Evolutionary conservation across 2,113 vertebrate species (phyloP), one percentile per base, ranked within the genome.

Genomic region (Oceanodroma tethys): DNA sequence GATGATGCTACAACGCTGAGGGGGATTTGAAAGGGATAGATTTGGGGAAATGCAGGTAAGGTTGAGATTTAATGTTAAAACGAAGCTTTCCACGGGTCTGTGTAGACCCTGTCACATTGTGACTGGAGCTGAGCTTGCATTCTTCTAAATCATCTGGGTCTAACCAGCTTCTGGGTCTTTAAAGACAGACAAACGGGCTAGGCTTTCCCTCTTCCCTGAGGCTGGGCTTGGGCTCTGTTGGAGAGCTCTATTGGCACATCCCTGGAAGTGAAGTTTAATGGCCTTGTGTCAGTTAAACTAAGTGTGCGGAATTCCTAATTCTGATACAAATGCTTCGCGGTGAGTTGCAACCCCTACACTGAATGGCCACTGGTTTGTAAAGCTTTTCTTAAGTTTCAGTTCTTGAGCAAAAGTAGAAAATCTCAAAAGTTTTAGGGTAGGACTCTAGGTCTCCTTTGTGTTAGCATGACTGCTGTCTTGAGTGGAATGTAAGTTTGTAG

Each of bases 31-130:
- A 79, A 67, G 34, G 53, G 26, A 4, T 42, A 62, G 23, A 16
- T 30, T 55, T 52, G 38, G 5, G 16, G 26, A 63, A 90, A 53
- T 50, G 22, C 34, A 52, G 29, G 16, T n/a, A 25, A 62, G 65
- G 76, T 16, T 43, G 58, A 66, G 16, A 36, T 48, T 70, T 65
- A 34, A 11, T 23, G 4, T 43, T 62, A 43, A 67, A 72, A 59
- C 0, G 1, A 34, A 55, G 36, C 29, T 68, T 73, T 50, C 40
- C 7, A 1, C 29, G 18, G 36, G 25, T 53, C 36, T 6, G 1
- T 38, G 9, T 78, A 30, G 63, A 48, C 23, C 6, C 23, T 67
- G 32, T 45, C 18, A 45, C 26, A 2, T 21, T 63, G 36, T 42
- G 42, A 10, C 47, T 66, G 29, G 36, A 67, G 7, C 59, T 62